A percentile compares a stretch with the other conserved stretches of the same genome.
Evolutionary conservation across 2,888 invertebrate species (phyloP).

Genomic region (Eudasyphora cyanicolor): DNA sequence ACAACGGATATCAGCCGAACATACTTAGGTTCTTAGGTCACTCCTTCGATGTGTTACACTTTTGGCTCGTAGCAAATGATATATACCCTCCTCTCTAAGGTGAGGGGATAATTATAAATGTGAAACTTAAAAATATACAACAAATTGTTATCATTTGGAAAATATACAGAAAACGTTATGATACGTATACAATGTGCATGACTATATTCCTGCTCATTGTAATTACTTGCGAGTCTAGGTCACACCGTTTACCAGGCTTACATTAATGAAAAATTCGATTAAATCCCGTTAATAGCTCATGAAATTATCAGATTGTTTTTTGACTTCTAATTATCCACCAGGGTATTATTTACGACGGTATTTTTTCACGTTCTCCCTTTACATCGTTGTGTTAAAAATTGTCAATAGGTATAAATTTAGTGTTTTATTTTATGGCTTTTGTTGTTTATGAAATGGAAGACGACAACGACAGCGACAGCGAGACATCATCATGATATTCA

Average conservation of each 20-base stretch:
- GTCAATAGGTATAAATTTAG: constrained; percentile 17
- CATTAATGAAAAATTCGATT: constrained; percentile 7
- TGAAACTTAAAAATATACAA: no score
- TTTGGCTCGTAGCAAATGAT: no score
- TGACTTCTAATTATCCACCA: background rate
- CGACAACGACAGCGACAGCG: background rate
- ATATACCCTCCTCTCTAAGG: no score
- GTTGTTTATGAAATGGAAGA: constrained; percentile 28
- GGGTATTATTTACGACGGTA: background rate
- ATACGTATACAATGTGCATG: no score
- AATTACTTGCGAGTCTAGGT: background rate
- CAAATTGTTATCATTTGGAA: no score
- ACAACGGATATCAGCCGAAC: no score
- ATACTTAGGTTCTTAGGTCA: no score
- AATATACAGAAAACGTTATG: no score
- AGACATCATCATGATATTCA: constrained; percentile 4
- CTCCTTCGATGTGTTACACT: no score
- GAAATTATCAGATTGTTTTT: background rate
- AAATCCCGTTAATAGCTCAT: constrained; percentile 17
- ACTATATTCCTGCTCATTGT: no score
- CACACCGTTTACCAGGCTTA: background rate
- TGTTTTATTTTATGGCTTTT: constrained; percentile 17
- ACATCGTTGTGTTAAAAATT: background rate
- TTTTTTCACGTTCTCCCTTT: constrained; percentile 12
- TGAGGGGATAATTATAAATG: no score